phyloP scores from a whole-genome alignment of 2,888 invertebrate species.

The Tortricodes alternella region DNA sequence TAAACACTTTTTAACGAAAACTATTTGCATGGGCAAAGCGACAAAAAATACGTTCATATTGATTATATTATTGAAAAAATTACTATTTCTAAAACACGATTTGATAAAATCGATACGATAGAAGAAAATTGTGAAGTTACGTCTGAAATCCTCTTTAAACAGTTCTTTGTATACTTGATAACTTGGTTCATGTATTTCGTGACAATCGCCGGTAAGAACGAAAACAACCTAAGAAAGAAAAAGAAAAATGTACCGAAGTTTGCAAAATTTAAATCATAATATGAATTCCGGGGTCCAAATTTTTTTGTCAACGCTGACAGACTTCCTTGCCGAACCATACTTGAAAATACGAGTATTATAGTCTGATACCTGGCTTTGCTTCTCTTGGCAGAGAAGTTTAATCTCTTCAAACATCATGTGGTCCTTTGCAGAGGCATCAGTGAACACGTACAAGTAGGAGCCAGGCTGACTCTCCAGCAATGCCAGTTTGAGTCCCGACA shows the following conservation, averaged over 20 bases:
- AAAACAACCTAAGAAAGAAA: constrained; percentile 34
- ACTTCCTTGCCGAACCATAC: too few relatives aligned
- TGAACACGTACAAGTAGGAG: constrained; percentile 48
- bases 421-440: constrained; percentile 48
- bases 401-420: constrained; percentile 26
- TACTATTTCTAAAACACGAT: too few relatives aligned
- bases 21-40: too few relatives aligned
- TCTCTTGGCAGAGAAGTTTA: constrained; percentile 40
- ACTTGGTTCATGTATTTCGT: background rate
- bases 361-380: constrained; percentile 36
- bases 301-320: too few relatives aligned
- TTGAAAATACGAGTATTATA: background rate
- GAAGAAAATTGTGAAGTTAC: too few relatives aligned
- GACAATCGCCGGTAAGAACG: constrained; percentile 33
- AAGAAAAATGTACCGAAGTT: background rate
- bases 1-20: too few relatives aligned
- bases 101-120: too few relatives aligned
- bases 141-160: too few relatives aligned
- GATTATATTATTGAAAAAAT: too few relatives aligned
- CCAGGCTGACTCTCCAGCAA: constrained; percentile 38
- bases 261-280: background rate
- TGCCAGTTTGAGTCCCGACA: constrained; percentile 41
- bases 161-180: constrained; percentile 8
- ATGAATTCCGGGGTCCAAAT: too few relatives aligned
- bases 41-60: too few relatives aligned